Percentiles rank a stretch among this genome's conserved stretches.
These are phyloP conservation scores for Rhinolophus sinicus DNA, from an alignment of 2,113 vertebrate genomes.

Conservation along the genomic window DNA sequence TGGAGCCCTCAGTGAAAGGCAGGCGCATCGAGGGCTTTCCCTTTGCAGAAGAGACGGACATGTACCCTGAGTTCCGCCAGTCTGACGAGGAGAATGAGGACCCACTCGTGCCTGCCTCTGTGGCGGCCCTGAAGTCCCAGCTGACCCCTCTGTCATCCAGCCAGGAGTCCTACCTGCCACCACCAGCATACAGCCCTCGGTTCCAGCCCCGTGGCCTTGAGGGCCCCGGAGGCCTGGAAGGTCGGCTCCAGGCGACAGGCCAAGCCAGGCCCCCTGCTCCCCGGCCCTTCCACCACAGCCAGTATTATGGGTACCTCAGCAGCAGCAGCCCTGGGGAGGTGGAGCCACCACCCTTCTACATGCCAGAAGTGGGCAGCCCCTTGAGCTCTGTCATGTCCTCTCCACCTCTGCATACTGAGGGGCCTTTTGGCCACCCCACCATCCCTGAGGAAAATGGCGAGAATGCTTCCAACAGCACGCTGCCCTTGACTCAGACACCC, in stretches of 20 bases:
- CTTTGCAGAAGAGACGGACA: conserved; percentile 98
- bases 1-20: conserved; percentile 91
- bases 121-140: conserved; percentile 95
- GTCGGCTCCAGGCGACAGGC: conserved; percentile 94
- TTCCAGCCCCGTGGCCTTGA: conserved; percentile 93
- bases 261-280: conserved; percentile 93
- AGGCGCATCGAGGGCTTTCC: conserved; percentile 98
- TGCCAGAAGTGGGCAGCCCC: conserved; percentile 96
- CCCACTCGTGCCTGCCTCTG: conserved; percentile 92
- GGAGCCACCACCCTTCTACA: conserved; percentile 98
- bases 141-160: conserved; percentile 98
- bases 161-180: conserved; percentile 98
- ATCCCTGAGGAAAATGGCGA: conserved; percentile 97
- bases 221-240: conserved; percentile 92
- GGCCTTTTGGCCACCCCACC: conserved; percentile 95
- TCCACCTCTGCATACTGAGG: conserved; percentile 92
- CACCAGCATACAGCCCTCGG: conserved; percentile 98
- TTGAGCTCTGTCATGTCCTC: conserved; percentile 98
- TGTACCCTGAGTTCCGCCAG: conserved; percentile 99
- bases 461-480: conserved; percentile 94
- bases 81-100: conserved; percentile 99
- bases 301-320: conserved; percentile 97
- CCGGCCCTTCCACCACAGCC: conserved; percentile 94
- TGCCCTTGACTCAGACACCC: conserved; percentile 96
- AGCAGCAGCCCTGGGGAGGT: conserved; percentile 93